Conservation (phyloP, 37 sponge, comb jelly and placozoan species). For the Oscarella lobularis region DNA sequence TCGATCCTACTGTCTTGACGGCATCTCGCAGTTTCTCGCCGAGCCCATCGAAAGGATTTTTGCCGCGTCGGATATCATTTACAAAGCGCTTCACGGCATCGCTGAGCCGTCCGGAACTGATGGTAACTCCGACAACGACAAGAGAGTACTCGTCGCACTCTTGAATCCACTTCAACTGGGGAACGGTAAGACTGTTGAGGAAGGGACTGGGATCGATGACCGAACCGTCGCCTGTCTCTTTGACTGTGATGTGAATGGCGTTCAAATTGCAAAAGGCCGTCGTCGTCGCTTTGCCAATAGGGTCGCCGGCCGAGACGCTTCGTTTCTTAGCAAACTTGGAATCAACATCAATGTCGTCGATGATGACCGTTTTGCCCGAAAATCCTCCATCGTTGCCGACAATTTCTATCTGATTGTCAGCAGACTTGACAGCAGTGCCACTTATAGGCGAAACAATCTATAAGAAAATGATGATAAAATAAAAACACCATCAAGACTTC, state of each 20-base stretch:
- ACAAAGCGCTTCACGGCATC: background rate
- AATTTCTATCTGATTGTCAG: conserved; percentile 13
- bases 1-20: background rate
- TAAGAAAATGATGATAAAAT: background rate
- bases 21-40: background rate
- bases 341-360: conserved; percentile 33
- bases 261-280: background rate
- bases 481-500: background rate
- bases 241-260: background rate
- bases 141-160: background rate
- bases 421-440: conserved; percentile 13
- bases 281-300: background rate
- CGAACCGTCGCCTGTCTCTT: background rate
- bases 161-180: background rate
- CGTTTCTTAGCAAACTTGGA: background rate
- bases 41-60: background rate
- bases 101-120: background rate
- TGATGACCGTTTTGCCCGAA: conserved; percentile 20
- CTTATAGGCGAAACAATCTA: conserved; percentile 52
- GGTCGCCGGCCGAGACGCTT: background rate
- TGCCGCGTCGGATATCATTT: background rate
- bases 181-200: background rate
- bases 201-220: background rate
- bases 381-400: conserved; percentile 28
- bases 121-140: background rate